Conservation (phyloP, 2,797 vertebrate species). For the Chelon labrosus region DNA sequence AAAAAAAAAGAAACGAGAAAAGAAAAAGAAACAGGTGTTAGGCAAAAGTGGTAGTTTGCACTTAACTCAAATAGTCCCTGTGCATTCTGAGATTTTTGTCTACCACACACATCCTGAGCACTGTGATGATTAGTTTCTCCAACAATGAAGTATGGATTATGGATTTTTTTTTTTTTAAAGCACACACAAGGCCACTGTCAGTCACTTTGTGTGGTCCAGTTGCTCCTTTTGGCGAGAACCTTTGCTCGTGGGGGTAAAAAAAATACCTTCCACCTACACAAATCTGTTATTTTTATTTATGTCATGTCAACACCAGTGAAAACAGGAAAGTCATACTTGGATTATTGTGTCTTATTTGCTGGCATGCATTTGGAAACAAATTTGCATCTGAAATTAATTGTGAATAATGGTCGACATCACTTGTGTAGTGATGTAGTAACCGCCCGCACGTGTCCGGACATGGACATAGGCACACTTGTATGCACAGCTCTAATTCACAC, state of each 20-base stretch:
- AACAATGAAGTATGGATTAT: conserved; percentile 19
- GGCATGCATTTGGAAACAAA: too few species aligned
- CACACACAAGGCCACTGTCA: conserved; percentile 19
- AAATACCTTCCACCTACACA: not conserved
- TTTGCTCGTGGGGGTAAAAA: not conserved
- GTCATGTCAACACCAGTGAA: not conserved
- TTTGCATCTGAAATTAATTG: too few species aligned
- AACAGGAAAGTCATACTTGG: not conserved
- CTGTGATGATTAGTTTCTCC: conserved; percentile 25
- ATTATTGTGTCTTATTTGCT: too few species aligned
- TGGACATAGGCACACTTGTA: conserved; percentile 35
- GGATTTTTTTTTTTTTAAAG: too few species aligned
- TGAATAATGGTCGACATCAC: too few species aligned
- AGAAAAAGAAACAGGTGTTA: conserved; percentile 64
- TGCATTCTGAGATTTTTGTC: conserved; percentile 28
- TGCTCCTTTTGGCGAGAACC: conserved; percentile 22
- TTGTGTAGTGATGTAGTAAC: conserved; percentile 3
- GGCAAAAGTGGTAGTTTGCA: conserved; percentile 48
- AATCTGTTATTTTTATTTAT: not conserved
- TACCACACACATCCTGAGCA: conserved; percentile 47
- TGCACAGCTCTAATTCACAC: not conserved
- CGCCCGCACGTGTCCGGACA: conserved; percentile 25
- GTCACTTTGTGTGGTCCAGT: conserved; percentile 42
- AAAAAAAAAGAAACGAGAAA: not conserved
- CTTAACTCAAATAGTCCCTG: conserved; percentile 48